Conservation (phyloP, 30 jellyfish, hydroid and myxozoan genomes). For the Aurelia sp. region DNA sequence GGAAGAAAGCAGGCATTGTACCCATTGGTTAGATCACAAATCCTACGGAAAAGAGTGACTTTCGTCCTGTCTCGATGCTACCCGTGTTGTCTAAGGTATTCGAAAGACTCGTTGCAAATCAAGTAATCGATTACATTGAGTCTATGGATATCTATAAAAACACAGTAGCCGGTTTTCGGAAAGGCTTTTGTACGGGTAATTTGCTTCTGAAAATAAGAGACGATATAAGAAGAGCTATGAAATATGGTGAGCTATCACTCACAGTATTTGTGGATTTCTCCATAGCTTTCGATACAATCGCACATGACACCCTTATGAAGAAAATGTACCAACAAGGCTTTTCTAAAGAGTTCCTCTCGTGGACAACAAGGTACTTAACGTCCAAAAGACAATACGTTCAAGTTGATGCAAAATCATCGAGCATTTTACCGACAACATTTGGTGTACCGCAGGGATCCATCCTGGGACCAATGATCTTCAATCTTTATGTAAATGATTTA, state of each 20-base stretch:
- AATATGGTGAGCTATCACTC: neutral
- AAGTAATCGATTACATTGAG: neutral
- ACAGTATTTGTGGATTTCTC: conserved; percentile 1
- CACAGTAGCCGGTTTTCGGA: no score
- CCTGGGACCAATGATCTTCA: conserved; percentile 76
- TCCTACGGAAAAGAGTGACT: neutral
- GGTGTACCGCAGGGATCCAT: conserved; percentile 76
- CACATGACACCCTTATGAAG: conserved; percentile 38
- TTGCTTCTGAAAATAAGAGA: neutral
- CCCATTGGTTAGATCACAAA: neutral
- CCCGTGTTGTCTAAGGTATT: neutral
- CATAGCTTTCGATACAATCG: conserved; percentile 42
- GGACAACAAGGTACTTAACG: conserved; percentile 43
- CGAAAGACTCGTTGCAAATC: neutral
- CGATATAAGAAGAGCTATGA: no score
- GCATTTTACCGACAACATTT: neutral
- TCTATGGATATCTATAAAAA: neutral
- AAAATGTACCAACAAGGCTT: conserved; percentile 46
- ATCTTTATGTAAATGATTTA: no score
- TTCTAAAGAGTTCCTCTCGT: conserved; percentile 41
- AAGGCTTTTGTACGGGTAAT: neutral
- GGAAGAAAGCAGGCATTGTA: neutral
- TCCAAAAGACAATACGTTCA: conserved; percentile 35
- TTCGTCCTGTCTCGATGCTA: conserved; percentile 2
- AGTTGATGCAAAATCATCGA: conserved; percentile 31